Evolutionary conservation across 2,797 vertebrate species (phyloP), one percentile per base, ranked within the genome.

Genomic region (Graptemys geographica): DNA sequence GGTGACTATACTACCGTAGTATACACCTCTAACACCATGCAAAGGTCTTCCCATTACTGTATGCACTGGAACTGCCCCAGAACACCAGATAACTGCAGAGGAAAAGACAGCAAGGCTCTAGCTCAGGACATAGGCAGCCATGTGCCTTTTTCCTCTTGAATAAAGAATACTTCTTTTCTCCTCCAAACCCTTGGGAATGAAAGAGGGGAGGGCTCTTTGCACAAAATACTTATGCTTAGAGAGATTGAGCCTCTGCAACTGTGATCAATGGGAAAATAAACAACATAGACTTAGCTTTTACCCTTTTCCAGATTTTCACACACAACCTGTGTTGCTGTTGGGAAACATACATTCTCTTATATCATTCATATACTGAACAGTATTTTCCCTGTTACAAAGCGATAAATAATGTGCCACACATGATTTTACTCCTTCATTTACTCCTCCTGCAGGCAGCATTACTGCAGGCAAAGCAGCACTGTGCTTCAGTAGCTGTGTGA

Each of bases 1-100:
- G n/a, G 23, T 76, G 44, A 47, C 69, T 84, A 51, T 19, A 27
- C 28, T 49, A 11, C 49, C 27, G 37, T 82, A 69, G 65, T 69
- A 21, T 69, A 21, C 65, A 69, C 65, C 18, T 69, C n/a, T 37
- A n/a, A 21, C n/a, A 21, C 33, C 65, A 37, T 69, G 15, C 52
- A 79, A 12, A 18, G 55, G 5, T 59, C 52, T 85, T 87, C 27
- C 53, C 19, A 33, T 16, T 86, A 28, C 81, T 56, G 79, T 86
- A 92, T 23, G 72, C 91, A 62, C 76, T 92, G 55, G 57, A 81
- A 4, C 92, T 94, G 52, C 65, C 89, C 47, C 93, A 85, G 5
- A 89, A 62, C 85, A 81, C 37, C 33, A 93, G 25, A 33, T 94
- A 92, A 89, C 93, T 92, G 47, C 15, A 88, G 59, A 57, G 83